Evolutionary conservation across 2,797 vertebrate species (phyloP).

Genomic region (Mormyrops attenuatus): DNA sequence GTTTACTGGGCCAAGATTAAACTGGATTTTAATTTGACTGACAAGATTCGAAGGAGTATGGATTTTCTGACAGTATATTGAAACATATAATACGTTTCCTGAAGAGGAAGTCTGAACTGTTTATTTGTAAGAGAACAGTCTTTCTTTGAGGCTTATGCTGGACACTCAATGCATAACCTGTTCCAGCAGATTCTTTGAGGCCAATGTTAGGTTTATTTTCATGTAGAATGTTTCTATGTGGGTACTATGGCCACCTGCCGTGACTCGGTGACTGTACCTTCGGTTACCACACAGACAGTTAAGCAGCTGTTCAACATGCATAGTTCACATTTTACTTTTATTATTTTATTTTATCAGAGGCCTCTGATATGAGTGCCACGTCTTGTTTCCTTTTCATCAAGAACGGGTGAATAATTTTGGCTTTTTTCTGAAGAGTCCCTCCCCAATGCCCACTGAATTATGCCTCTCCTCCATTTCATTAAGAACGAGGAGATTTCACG

Average conservation of each 20-base stretch:
- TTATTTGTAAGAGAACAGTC: conserved; percentile 56
- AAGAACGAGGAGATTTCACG: conserved; percentile 60
- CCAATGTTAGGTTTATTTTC: not conserved
- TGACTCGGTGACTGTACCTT: not conserved
- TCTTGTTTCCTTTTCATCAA: not conserved
- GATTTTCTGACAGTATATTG: conserved; percentile 16
- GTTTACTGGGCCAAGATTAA: conserved; percentile 52
- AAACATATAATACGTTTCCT: conserved; percentile 27
- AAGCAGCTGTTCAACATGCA: not conserved
- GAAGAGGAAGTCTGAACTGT: conserved; percentile 31
- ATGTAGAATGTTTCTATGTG: not conserved
- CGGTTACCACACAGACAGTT: not conserved
- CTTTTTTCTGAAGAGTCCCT: conserved; percentile 45
- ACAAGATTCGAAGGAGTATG: conserved; percentile 43
- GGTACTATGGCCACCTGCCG: not conserved
- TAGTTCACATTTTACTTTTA: not conserved
- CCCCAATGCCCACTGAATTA: conserved; percentile 56
- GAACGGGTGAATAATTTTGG: conserved; percentile 47
- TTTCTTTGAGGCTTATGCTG: conserved; percentile 45
- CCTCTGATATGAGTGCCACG: not conserved
- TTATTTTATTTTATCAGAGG: not conserved
- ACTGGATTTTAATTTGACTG: conserved; percentile 49
- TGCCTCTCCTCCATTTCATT: conserved; percentile 48
- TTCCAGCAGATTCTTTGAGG: not conserved
- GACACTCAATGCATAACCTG: conserved; percentile 65